These are phyloP conservation scores for Glaucomys volans DNA, from an alignment of 2,113 vertebrate genomes.

Conservation along the genomic window DNA sequence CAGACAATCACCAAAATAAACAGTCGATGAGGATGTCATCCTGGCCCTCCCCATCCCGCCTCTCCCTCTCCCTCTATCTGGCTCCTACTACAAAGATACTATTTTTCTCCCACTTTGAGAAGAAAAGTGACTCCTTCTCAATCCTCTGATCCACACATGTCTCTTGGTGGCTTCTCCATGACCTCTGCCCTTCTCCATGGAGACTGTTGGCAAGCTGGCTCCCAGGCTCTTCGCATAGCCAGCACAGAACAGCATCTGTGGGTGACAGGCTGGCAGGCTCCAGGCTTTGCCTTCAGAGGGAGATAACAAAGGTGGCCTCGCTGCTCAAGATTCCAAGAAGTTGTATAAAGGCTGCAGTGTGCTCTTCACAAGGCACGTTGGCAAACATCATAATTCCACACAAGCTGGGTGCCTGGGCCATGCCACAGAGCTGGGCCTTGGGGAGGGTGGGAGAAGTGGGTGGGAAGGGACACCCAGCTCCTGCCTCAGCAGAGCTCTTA, in stretches of 20 bases:
- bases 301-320: not conserved
- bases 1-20: conserved; percentile 82
- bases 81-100: conserved; percentile 36
- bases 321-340: not conserved
- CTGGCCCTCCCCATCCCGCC: not conserved
- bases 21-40: conserved; percentile 78
- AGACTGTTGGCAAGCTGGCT: conserved; percentile 74
- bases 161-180: conserved; percentile 72
- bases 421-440: not conserved
- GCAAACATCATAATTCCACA: not conserved
- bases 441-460: not conserved
- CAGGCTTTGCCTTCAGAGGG: not conserved
- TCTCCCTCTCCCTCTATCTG: conserved; percentile 42
- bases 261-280: conserved; percentile 45
- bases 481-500: not conserved
- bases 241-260: not conserved
- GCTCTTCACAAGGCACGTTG: not conserved
- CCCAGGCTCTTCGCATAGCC: not conserved
- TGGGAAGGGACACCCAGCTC: not conserved
- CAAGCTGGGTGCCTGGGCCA: not conserved
- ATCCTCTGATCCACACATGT: conserved; percentile 59
- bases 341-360: not conserved
- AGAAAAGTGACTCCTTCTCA: conserved; percentile 49
- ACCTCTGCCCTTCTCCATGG: conserved; percentile 86
- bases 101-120: conserved; percentile 18